Conservation (phyloP, 53 echinoderm and acorn worm species). For the Pentamera pediparva region DNA sequence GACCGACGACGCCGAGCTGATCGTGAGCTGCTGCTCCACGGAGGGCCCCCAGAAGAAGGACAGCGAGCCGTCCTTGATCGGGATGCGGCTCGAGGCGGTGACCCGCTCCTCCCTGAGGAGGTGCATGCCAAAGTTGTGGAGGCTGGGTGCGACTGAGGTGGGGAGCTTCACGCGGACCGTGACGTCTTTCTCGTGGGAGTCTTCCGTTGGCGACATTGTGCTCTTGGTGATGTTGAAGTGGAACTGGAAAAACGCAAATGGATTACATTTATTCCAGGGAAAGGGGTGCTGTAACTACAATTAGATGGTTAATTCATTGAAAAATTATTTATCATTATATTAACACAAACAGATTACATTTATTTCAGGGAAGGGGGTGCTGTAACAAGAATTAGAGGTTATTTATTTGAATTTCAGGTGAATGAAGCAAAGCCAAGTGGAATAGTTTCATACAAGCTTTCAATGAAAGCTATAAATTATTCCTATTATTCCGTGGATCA, state of each 20-base stretch:
- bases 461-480: too few species aligned
- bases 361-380: neutral
- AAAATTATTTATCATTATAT: too few species aligned
- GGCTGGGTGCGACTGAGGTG: neutral
- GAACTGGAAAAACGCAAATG: neutral
- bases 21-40: conserved; percentile 7
- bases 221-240: conserved; percentile 10
- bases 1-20: neutral
- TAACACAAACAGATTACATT: too few species aligned
- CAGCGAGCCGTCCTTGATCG: neutral
- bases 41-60: conserved; percentile 25
- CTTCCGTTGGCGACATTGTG: neutral
- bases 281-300: neutral
- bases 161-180: neutral
- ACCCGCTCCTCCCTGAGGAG: neutral
- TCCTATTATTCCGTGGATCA: too few species aligned
- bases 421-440: too few species aligned
- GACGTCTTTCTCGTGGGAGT: neutral
- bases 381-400: neutral
- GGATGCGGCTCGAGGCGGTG: neutral
- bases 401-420: too few species aligned
- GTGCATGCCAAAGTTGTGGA: conserved; percentile 15
- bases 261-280: neutral
- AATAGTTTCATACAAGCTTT: too few species aligned
- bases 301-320: neutral